Percentiles rank a stretch among this genome's conserved stretches.
Evolutionary conservation across 2,797 vertebrate species (phyloP).

Genomic region (Holocentrus rufus): DNA sequence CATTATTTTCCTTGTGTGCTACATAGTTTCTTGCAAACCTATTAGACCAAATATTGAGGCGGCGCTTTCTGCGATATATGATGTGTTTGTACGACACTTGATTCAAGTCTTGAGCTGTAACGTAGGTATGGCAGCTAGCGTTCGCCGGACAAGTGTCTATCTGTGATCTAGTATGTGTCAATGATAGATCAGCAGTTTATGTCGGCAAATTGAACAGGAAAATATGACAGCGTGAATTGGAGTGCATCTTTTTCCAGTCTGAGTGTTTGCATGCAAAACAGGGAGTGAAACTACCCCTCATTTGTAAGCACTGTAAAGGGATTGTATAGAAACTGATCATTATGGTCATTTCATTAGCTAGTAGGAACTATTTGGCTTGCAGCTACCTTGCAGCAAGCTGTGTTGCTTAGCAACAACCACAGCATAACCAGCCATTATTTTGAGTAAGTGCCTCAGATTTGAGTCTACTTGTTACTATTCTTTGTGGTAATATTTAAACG

Average conservation of each 20-base stretch:
- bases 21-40: too few relatives aligned
- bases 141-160: not conserved
- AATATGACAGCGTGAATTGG: not conserved
- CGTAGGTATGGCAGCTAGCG: not conserved
- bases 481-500: too few relatives aligned
- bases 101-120: not conserved
- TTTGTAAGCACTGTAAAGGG: not conserved
- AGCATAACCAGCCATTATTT: too few relatives aligned
- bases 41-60: too few relatives aligned
- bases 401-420: too few relatives aligned
- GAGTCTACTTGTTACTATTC: too few relatives aligned
- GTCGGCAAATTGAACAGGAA: not conserved
- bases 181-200: not conserved
- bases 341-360: not conserved
- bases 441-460: too few relatives aligned
- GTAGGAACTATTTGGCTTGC: not conserved
- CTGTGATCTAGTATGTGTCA: too few relatives aligned
- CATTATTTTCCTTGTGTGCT: too few relatives aligned
- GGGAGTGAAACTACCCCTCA: not conserved
- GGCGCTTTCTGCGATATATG: too few relatives aligned
- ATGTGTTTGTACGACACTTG: too few relatives aligned
- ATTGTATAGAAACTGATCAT: not conserved
- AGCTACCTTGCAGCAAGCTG: not conserved
- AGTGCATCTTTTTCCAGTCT: not conserved
- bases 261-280: not conserved